phyloP scores from a whole-genome alignment of 2,888 invertebrate genomes.

The Hofmannophila pseudospretella region DNA sequence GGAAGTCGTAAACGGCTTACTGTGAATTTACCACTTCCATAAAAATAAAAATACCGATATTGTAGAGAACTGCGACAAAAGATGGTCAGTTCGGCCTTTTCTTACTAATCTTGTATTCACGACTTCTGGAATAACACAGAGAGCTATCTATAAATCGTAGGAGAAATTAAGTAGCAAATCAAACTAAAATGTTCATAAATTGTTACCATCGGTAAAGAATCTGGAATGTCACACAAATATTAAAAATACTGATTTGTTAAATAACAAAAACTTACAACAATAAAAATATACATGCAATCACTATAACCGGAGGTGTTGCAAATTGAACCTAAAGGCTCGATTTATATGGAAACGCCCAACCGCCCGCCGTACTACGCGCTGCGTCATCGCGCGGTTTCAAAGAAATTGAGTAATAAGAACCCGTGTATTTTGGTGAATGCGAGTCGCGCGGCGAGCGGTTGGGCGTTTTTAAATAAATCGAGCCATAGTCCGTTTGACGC shows the following conservation, averaged over 20 bases:
- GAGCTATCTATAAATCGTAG: conserved; percentile 38
- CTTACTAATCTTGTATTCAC: conserved; percentile 7
- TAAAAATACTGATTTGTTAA: conserved; percentile 75
- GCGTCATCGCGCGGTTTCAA: too few relatives aligned
- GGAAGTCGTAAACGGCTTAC: too few relatives aligned
- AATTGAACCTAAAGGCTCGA: conserved; percentile 44
- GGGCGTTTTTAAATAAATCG: too few relatives aligned
- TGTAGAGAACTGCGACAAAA: neutral
- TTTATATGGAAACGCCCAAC: too few relatives aligned
- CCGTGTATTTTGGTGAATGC: too few relatives aligned
- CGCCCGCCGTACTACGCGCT: too few relatives aligned
- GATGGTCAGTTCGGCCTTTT: too few relatives aligned
- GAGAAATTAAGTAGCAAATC: conserved; percentile 41
- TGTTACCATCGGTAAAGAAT: conserved; percentile 42
- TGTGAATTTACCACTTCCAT: neutral
- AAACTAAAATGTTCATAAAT: conserved; percentile 25
- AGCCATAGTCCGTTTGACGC: too few relatives aligned
- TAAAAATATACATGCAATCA: conserved; percentile 55
- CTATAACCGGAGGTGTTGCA: conserved; percentile 52
- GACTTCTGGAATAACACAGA: conserved; percentile 33
- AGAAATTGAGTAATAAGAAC: too few relatives aligned
- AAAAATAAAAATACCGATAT: neutral
- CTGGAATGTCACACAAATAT: conserved; percentile 76
- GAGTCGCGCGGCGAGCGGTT: too few relatives aligned
- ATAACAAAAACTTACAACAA: conserved; percentile 60